Evolutionary conservation across 2,888 invertebrate species (phyloP).

Genomic region (Scrobipalpa atriplicella): DNA sequence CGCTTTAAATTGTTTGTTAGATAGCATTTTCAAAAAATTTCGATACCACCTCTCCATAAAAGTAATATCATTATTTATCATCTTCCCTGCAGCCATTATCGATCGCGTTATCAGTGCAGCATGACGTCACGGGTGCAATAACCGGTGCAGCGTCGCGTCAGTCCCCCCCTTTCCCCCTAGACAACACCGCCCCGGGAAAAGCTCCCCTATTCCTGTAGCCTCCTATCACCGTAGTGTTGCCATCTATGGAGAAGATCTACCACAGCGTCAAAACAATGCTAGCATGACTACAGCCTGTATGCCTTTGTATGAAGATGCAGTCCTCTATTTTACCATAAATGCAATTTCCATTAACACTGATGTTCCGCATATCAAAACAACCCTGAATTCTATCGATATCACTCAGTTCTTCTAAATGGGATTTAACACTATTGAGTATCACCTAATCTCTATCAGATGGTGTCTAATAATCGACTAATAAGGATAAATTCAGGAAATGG

Average conservation of each 20-base stretch:
- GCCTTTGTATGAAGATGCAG: too few relatives aligned
- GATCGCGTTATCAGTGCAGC: slow-evolving; percentile 47
- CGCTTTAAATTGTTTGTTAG: neutral
- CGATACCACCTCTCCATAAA: neutral
- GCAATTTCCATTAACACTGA: too few relatives aligned
- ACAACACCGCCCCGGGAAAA: slow-evolving; percentile 49
- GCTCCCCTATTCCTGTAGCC: neutral
- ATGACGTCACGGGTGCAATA: slow-evolving; percentile 69
- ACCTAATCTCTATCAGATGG: too few relatives aligned
- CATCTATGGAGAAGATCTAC: neutral
- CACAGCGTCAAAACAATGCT: too few relatives aligned
- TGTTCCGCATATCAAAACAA: too few relatives aligned
- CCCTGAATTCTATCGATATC: too few relatives aligned
- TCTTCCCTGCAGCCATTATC: slow-evolving; percentile 17
- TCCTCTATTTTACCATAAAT: too few relatives aligned
- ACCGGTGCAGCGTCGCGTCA: slow-evolving; percentile 51
- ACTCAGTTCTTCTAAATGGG: too few relatives aligned
- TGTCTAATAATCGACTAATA: too few relatives aligned
- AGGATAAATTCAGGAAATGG: too few relatives aligned
- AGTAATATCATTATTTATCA: neutral
- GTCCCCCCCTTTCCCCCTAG: slow-evolving; percentile 35
- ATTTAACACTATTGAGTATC: too few relatives aligned
- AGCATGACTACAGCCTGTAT: too few relatives aligned
- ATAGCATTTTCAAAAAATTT: neutral
- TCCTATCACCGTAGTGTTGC: slow-evolving; percentile 4